These are phyloP conservation scores for Arion vulgaris DNA, from an alignment of 1,140 invertebrate species.

Conservation along the genomic window DNA sequence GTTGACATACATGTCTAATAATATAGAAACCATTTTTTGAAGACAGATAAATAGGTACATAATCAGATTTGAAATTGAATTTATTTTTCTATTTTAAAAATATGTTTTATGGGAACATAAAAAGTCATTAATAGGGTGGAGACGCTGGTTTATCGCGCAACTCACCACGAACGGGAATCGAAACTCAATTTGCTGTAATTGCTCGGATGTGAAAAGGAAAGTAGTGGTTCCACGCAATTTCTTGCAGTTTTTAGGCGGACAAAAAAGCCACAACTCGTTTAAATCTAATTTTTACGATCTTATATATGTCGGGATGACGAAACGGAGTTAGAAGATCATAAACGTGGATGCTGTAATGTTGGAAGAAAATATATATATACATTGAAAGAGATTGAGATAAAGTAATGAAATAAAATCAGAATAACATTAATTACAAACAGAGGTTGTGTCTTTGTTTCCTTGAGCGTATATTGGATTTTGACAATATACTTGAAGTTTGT, in stretches of 20 bases:
- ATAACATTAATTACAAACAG: background rate
- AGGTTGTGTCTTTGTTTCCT: background rate
- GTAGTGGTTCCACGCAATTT: conserved; percentile 1
- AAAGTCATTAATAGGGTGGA: background rate
- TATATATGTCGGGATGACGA: background rate
- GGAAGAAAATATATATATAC: background rate
- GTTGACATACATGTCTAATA: too few species aligned
- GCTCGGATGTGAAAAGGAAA: background rate
- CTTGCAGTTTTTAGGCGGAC: background rate
- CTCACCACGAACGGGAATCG: background rate
- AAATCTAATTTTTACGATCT: background rate
- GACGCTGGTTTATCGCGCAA: background rate
- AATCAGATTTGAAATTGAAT: background rate
- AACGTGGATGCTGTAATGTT: background rate
- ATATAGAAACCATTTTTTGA: too few species aligned
- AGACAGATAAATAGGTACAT: background rate
- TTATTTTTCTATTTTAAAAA: background rate
- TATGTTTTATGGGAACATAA: background rate
- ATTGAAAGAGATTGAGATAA: background rate
- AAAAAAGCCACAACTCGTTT: background rate
- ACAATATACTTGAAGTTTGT: background rate
- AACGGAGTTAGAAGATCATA: background rate
- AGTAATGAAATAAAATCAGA: background rate
- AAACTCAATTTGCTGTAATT: conserved; percentile 13
- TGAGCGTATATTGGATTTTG: background rate